Conservation (phyloP, 2,113 vertebrate species). For the Micronycteris hirsuta region DNA sequence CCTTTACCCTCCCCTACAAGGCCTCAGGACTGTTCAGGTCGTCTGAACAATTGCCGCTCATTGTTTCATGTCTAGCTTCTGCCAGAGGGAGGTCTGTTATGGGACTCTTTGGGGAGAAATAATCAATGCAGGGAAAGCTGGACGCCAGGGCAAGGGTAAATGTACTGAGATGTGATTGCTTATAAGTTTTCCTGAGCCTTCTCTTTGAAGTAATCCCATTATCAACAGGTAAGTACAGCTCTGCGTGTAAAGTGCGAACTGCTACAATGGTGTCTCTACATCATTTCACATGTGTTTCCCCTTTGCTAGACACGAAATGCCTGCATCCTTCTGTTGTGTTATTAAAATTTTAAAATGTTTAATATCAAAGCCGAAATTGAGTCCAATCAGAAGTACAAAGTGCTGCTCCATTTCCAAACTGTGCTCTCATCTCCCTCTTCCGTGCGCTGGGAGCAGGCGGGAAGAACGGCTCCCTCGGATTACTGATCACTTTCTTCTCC, state of each 20-base stretch:
- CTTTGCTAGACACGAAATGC: background rate
- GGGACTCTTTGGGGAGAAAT: background rate
- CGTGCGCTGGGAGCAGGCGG: background rate
- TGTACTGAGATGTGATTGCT: background rate
- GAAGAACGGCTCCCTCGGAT: background rate
- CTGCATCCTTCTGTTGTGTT: background rate
- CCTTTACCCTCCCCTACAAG: background rate
- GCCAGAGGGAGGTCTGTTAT: background rate
- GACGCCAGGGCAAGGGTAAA: background rate
- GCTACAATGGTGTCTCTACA: rapidly evolving
- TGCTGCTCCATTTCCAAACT: background rate
- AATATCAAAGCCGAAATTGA: background rate
- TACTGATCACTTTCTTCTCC: background rate
- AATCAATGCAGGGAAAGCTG: background rate
- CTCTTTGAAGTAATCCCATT: background rate
- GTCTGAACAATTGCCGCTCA: constrained; percentile 19
- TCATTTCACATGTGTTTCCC: background rate
- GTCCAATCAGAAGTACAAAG: background rate
- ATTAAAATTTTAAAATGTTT: background rate
- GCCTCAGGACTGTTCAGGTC: constrained; percentile 24
- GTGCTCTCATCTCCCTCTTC: background rate
- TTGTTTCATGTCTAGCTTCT: constrained; percentile 49
- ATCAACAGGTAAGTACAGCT: background rate
- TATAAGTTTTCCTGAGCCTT: background rate
- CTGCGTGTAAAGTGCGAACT: background rate